Evolutionary conservation across 2,888 invertebrate genomes (phyloP).

Genomic region (Lasius fuliginosus): DNA sequence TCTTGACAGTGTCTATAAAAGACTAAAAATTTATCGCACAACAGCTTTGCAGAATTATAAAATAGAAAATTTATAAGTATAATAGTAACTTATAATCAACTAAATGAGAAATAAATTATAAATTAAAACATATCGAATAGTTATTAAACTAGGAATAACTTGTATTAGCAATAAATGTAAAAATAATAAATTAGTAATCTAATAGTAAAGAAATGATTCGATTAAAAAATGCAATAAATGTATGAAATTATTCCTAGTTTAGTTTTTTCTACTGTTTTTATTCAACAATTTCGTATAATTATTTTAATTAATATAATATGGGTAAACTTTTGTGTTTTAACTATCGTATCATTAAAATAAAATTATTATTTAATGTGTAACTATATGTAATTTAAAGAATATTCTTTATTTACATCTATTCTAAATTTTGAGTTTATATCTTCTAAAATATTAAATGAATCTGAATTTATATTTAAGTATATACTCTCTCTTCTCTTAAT

Average conservation of each 20-base stretch:
- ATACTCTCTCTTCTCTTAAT: too few species aligned
- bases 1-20: neutral
- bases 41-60: neutral
- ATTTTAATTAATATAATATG: constrained; percentile 6
- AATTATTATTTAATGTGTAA: neutral
- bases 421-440: too few species aligned
- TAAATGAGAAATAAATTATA: constrained; percentile 1
- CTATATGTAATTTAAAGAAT: neutral
- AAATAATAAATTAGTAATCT: neutral
- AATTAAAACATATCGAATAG: neutral
- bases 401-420: too few species aligned
- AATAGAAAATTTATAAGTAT: neutral
- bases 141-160: neutral
- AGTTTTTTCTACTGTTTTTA: neutral
- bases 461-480: too few species aligned
- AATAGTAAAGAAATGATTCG: neutral
- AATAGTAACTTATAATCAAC: neutral
- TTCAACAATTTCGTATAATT: neutral
- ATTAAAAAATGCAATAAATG: neutral
- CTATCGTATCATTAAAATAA: neutral
- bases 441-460: too few species aligned
- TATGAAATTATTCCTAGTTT: neutral
- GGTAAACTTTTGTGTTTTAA: neutral
- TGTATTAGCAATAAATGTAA: neutral
- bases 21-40: neutral